Percentiles rank a stretch among this genome's conserved stretches.
phyloP scores from a whole-genome alignment of 2,797 vertebrate genomes.

The Vespertilio murinus region DNA sequence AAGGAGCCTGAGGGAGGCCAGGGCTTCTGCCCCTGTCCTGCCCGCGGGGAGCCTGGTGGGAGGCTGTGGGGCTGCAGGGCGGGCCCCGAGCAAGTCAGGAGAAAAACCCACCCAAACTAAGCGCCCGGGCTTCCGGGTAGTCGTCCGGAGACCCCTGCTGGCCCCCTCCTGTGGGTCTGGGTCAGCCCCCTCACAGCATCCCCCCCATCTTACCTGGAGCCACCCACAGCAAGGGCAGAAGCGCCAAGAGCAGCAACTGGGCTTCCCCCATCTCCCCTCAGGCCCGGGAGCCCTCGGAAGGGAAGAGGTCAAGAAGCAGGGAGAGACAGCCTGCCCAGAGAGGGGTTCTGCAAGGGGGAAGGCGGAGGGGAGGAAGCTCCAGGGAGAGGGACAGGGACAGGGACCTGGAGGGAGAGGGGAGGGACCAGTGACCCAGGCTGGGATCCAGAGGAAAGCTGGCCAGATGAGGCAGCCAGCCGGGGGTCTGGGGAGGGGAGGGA shows the following conservation, averaged over 20 bases:
- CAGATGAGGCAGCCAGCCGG: not conserved
- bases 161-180: not conserved
- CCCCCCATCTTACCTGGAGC: conserved; percentile 71
- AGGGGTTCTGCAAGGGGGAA: not conserved
- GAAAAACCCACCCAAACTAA: not conserved
- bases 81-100: not conserved
- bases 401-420: not conserved
- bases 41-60: not conserved
- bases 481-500: not conserved
- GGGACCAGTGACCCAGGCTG: not conserved
- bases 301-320: not conserved
- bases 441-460: not conserved
- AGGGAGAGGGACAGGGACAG: not conserved
- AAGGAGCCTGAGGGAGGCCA: not conserved
- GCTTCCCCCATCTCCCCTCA: conserved; percentile 52
- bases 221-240: conserved; percentile 54
- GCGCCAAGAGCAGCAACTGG: conserved; percentile 36
- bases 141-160: not conserved
- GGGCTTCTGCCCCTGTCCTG: not conserved
- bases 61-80: not conserved
- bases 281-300: not conserved
- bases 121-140: not conserved
- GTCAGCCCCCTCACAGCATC: not conserved
- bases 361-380: not conserved
- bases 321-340: not conserved